Conservation (phyloP, 2,797 vertebrate genomes). For the Epinephelus malabaricus region DNA sequence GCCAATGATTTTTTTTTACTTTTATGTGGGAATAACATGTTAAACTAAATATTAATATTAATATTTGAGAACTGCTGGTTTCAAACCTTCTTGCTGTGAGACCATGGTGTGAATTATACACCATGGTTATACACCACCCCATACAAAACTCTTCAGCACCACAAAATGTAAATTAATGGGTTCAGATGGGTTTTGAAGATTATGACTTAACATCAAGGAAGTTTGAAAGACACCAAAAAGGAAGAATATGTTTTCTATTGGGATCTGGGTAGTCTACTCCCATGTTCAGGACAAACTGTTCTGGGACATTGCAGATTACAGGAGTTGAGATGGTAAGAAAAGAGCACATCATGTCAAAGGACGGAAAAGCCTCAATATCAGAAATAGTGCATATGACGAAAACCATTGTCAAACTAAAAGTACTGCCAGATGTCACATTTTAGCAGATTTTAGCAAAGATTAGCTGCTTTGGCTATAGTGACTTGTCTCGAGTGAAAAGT, state of each 20-base stretch:
- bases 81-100: not conserved
- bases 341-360: not conserved
- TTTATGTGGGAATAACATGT: too few species aligned
- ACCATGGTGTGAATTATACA: not conserved
- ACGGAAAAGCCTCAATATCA: conserved; percentile 6
- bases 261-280: not conserved
- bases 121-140: too few species aligned
- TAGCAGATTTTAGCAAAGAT: conserved; percentile 1
- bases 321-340: not conserved
- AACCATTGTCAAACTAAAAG: too few species aligned
- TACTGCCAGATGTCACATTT: conserved; percentile 6
- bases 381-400: not conserved
- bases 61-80: not conserved
- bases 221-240: not conserved
- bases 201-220: not conserved
- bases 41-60: too few species aligned
- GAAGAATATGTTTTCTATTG: not conserved
- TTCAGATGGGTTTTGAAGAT: not conserved
- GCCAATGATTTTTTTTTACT: too few species aligned
- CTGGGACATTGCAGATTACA: conserved; percentile 1
- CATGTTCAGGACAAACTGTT: conserved; percentile 2
- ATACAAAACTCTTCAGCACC: not conserved
- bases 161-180: not conserved
- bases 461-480: conserved; percentile 5
- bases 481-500: conserved; percentile 16